These are phyloP conservation scores for Conopomorpha cramerella DNA, from an alignment of 1,140 invertebrate genomes.

Conservation along the genomic window DNA sequence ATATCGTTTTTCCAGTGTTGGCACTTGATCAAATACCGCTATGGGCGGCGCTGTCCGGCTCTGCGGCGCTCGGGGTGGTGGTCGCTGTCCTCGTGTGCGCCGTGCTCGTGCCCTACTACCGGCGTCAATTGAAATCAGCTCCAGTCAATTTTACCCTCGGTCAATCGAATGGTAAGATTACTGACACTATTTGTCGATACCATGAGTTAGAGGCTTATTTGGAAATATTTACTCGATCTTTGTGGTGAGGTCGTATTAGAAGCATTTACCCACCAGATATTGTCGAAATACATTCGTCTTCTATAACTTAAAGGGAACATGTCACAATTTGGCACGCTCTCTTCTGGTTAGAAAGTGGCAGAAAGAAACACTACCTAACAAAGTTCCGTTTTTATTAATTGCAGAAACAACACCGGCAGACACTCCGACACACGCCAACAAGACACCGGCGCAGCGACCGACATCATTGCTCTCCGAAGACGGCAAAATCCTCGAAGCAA, in stretches of 20 bases:
- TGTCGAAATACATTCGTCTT: too few relatives aligned
- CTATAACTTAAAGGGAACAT: too few relatives aligned
- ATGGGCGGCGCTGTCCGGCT: conserved; percentile 80
- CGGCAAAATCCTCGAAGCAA: conserved; percentile 44
- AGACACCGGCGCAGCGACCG: conserved; percentile 31
- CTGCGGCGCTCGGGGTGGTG: conserved; percentile 70
- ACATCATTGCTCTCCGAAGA: conserved; percentile 46
- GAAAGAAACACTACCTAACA: too few relatives aligned
- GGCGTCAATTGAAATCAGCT: conserved; percentile 65
- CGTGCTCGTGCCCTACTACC: conserved; percentile 82
- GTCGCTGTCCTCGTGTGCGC: conserved; percentile 74
- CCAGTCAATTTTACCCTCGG: conserved; percentile 71
- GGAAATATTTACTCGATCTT: too few relatives aligned
- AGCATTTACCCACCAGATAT: too few relatives aligned
- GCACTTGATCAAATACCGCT: conserved; percentile 87
- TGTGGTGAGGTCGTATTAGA: too few relatives aligned
- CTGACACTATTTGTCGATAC: not conserved
- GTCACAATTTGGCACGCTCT: too few relatives aligned
- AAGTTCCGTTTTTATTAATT: conserved; percentile 8
- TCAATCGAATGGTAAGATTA: conserved; percentile 64
- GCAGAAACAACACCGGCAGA: conserved; percentile 52
- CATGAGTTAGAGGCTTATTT: too few relatives aligned
- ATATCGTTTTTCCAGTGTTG: too few relatives aligned
- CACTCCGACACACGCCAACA: conserved; percentile 42
- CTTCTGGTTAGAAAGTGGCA: too few relatives aligned